Evolutionary conservation across 2,113 vertebrate species (phyloP), one percentile per base, ranked within the genome.

Genomic region (Percopsis transmontana): DNA sequence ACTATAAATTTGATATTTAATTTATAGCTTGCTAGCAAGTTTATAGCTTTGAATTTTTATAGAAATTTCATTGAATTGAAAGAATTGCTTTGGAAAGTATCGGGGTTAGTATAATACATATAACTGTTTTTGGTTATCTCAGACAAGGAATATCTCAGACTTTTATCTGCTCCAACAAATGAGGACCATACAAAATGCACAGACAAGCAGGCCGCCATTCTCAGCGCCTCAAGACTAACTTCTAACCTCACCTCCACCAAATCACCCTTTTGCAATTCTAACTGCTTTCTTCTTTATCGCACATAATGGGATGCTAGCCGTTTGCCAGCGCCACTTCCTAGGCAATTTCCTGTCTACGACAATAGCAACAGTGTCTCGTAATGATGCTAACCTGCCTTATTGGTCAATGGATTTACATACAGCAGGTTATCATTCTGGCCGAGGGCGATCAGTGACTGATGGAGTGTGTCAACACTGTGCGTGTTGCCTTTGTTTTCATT

Each of bases 341-440:
- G 3, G 33, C 64, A 70, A 83, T 77, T 66, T 77, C 62, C 72
- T 75, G 66, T 82, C 83, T 65, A 47, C 40, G 18, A 70, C 80
- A 84, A 87, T 88, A 84, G 83, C 71, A 66, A 58, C 21, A 7
- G 19, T 18, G 50, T 72, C 66, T 76, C 79, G 71, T 45, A 69
- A 66, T 76, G 74, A 67, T 79, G 80, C 77, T 82, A 79, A 86
- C 81, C 68, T 71, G 74, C 64, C 80, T 82, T 85, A 87, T 88
- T 87, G 79, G 80, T 82, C 83, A 66, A 63, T 81, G 66, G 85
- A 88, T 88, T 86, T 88, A 87, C 85, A 89, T 88, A 81, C 62
- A 74, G 83, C 81, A 85, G 83, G 83, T 86, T 83, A 85, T 87
- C 77, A 54, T 63, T 54, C 61, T 65, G 72, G 39, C 85, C 56